Evolutionary conservation across 2,113 vertebrate species (phyloP), one percentile per base, ranked within the genome.

Genomic region (Callocephalon fimbriatum): DNA sequence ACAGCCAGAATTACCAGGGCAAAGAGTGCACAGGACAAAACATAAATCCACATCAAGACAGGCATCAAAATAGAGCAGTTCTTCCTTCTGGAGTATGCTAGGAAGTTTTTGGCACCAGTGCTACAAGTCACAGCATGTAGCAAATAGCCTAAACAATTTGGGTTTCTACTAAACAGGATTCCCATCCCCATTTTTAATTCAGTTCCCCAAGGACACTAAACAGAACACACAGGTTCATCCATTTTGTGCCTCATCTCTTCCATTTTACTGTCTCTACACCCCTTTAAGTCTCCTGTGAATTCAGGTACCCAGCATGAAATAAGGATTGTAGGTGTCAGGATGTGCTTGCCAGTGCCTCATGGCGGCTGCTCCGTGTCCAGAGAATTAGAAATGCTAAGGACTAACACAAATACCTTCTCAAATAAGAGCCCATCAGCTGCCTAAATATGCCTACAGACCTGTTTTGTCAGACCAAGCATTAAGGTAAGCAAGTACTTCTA

Each of bases 201-300:
- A 26, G 12, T 31, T 89, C 40, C 63, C n/a, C 58, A 92, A 87
- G 37, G 58, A 90, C 67, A 10, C n/a, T 17, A 37, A 51, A 75
- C 50, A 90, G 35, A 88, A 23, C 26, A 44, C 14, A 66, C n/a
- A 72, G 37, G 14, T 68, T 83, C 82, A 84, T 63, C 79, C 68
- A 88, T 89, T 87, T 84, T 70, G 65, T 73, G 65, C 22, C 31
- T 95, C 72, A 56, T 76, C 77, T 77, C 67, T 59, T 93, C 77
- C 71, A 63, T 44, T 38, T 77, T 78, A 73, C 1, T 86, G 48
- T 53, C 53, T 85, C 40, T 38, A 44, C 48, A 85, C 6, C 10
- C n/a, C 59, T 76, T 86, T 78, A 84, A 54, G 37, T 37, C 44
- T 75, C 13, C 61, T 67, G 27, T 72, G 45, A 95, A 73, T 87